Percentiles rank a stretch among this genome's conserved stretches.
phyloP scores from a whole-genome alignment of 2,113 vertebrate species.

The Ceyx margarethae region DNA sequence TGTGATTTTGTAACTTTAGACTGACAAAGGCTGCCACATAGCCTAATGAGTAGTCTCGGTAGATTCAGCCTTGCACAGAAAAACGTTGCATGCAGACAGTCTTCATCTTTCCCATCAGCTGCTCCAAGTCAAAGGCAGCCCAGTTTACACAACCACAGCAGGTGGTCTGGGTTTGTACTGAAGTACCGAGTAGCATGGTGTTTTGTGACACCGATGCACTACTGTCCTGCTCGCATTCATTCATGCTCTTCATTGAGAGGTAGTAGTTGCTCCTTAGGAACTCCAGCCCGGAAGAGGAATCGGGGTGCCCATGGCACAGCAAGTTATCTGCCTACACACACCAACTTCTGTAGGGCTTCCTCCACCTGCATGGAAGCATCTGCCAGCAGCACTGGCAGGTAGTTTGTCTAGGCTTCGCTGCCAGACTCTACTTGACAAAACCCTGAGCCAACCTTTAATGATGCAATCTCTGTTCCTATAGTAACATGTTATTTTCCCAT shows the following conservation, averaged over 20 bases:
- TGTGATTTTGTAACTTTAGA: not conserved
- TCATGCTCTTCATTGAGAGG: not conserved
- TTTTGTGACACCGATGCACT: not conserved
- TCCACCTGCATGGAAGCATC: slow-evolving; percentile 17
- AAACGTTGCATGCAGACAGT: not conserved
- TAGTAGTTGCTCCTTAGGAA: not conserved
- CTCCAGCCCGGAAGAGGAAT: not conserved
- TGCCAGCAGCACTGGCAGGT: slow-evolving; percentile 17
- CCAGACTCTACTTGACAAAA: slow-evolving; percentile 16
- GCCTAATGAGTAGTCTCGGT: not conserved
- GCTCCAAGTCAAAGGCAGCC: not conserved
- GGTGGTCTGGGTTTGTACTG: not conserved
- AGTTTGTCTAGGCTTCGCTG: not conserved
- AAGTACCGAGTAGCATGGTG: not conserved
- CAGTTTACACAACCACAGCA: not conserved
- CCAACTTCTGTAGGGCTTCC: slow-evolving; percentile 14
- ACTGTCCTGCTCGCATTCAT: not conserved
- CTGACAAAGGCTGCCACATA: not conserved
- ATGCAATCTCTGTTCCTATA: not conserved
- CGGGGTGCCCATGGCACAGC: not conserved
- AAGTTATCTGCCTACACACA: slow-evolving; percentile 7
- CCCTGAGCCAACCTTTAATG: not conserved
- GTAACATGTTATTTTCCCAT: not conserved
- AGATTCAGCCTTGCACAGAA: not conserved
- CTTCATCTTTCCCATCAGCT: not conserved